A percentile compares a stretch with the other conserved stretches of the same genome.
phyloP scores from a whole-genome alignment of 2,797 vertebrate genomes.

The Oreonectes daqikongensis region DNA sequence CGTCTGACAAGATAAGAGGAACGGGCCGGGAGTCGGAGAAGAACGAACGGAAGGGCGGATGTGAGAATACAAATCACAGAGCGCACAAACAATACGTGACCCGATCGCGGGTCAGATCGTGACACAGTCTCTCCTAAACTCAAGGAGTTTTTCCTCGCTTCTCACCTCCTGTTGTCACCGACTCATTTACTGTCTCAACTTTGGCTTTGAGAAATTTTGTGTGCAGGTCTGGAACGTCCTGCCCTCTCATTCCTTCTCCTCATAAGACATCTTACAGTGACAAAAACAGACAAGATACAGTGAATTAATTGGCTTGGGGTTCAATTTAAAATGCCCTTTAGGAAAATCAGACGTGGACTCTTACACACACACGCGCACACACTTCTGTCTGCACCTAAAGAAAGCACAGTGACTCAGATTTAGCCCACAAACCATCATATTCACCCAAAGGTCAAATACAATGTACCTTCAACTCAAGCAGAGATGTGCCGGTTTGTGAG shows the following conservation, averaged over 20 bases:
- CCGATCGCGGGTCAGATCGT: background rate
- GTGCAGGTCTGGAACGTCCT: background rate
- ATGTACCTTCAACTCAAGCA: constrained; percentile 3
- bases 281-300: background rate
- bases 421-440: constrained; percentile 4
- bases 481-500: background rate
- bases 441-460: constrained; percentile 34
- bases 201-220: background rate
- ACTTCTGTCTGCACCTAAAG: background rate
- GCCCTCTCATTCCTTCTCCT: background rate
- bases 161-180: constrained; percentile 6
- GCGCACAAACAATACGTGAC: background rate
- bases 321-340: constrained; percentile 37
- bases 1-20: background rate
- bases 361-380: constrained; percentile 4
- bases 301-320: constrained; percentile 21
- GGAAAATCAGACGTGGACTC: background rate
- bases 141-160: background rate
- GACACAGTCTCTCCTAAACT: constrained; percentile 5
- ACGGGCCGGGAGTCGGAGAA: constrained; percentile 9
- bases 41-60: background rate
- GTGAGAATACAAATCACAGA: constrained; percentile 1
- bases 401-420: constrained; percentile 1
- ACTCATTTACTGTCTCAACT: background rate
- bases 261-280: constrained; percentile 5